A percentile compares a stretch with the other conserved stretches of the same genome.
phyloP scores from a whole-genome alignment of 2,888 invertebrate species.

The Cheilosia vernalis region DNA sequence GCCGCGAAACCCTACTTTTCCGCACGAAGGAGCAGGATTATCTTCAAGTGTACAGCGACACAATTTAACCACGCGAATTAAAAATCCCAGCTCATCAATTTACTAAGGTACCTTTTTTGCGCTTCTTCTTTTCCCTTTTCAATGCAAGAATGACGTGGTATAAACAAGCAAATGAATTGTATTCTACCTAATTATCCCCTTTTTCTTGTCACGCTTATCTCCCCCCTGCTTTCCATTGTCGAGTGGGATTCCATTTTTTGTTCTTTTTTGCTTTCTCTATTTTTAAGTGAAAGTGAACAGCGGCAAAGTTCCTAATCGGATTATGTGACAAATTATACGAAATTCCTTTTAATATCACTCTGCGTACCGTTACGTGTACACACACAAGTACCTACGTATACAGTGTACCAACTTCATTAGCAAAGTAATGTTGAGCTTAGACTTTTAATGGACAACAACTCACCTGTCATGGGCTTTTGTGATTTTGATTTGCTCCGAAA shows the following conservation, averaged over 20 bases:
- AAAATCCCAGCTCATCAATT: constrained; percentile 59
- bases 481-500: constrained; percentile 4
- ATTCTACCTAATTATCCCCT: constrained; percentile 58
- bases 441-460: constrained; percentile 18
- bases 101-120: neutral
- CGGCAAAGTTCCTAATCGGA: constrained; percentile 53
- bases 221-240: neutral
- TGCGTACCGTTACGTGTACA: constrained; percentile 7
- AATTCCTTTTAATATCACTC: constrained; percentile 50
- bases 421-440: constrained; percentile 13
- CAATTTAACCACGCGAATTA: constrained; percentile 45
- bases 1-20: constrained; percentile 10
- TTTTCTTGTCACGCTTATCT: constrained; percentile 38
- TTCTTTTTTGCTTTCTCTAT: neutral
- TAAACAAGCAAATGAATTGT: constrained; percentile 36
- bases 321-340: constrained; percentile 61
- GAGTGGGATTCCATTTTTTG: neutral
- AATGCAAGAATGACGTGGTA: constrained; percentile 8
- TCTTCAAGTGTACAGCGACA: constrained; percentile 8
- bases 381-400: neutral
- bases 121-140: constrained; percentile 5
- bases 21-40: constrained; percentile 6
- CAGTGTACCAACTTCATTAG: neutral
- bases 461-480: constrained; percentile 33
- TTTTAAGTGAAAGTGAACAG: constrained; percentile 37